Base-by-base conservation (phyloP, 2,113 vertebrate species). In the Vanacampus margaritifer region DNA sequence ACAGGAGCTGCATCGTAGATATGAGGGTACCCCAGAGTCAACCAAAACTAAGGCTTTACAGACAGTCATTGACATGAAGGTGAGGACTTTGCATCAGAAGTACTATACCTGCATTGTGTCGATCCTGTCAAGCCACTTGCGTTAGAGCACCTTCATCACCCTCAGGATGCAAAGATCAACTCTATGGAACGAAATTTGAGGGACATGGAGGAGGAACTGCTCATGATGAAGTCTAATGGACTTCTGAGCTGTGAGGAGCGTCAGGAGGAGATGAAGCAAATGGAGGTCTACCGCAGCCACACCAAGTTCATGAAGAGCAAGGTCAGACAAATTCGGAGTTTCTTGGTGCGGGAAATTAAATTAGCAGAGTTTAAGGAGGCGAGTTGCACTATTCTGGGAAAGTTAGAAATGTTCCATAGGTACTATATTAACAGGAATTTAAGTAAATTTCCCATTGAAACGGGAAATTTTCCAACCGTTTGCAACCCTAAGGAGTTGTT, bases 301-400 rank as follows among this genome's bases (percentile, higher is more conserved):
- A 98, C 95, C 50, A 98, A 98, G 83, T 98, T 98, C 86, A 99
- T 98, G 97, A 99, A 99, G 82, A 99, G 96, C 72, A 99, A 99
- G 97, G 97, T 98, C 85, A 48, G 53, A 50, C 11, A 45, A 48
- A 19, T 17, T 41, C 61, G 17, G 23, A 11, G 17, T 5, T 8
- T 63, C 39, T 21, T 51, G 10, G 9, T 48, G 19, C 6, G 19
- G 46, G 46, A 21, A 48, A 21, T 48, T 48, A 48, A 9, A 48
- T 21, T 21, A 9, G 19, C 6, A n/a, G 19, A 21, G 21, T 21
- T 8, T 23, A 4, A 51, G 21, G 48, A 51, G 21, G n/a, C 9
- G 48, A n/a, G 21, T 51, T 3, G 3, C 21, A 10, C 48, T 26
- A 54, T 54, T 54, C 51, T 54, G 51, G 23, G 23, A 16, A 56